These are phyloP conservation scores for Eretmochelys imbricata DNA, from an alignment of 2,113 vertebrate species.

Conservation along the genomic window DNA sequence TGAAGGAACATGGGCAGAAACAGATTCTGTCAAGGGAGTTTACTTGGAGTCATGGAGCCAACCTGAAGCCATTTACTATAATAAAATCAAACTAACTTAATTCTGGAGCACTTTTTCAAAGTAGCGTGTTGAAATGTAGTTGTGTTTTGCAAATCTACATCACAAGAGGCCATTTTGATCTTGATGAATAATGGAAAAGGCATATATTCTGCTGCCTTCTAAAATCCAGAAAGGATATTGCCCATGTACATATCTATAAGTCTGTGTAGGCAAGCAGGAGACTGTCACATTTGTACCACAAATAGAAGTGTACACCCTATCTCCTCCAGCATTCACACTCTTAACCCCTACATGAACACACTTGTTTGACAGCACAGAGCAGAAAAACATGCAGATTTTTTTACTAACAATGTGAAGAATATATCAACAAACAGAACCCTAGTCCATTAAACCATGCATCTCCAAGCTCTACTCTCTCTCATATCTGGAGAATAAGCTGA, in stretches of 20 bases:
- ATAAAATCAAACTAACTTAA: neutral
- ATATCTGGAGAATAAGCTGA: neutral
- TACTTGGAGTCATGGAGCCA: neutral
- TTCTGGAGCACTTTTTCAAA: neutral
- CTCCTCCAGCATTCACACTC: constrained; percentile 4
- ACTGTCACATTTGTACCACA: neutral
- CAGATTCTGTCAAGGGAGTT: neutral
- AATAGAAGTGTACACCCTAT: fast-evolving
- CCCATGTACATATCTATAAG: fast-evolving
- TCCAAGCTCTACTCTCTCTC: neutral
- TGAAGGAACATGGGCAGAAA: neutral
- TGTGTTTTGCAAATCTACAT: neutral
- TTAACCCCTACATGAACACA: neutral
- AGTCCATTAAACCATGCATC: neutral
- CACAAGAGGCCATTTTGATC: neutral
- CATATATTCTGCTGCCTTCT: neutral
- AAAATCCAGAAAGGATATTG: neutral
- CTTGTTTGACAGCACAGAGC: neutral
- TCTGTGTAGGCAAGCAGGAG: neutral
- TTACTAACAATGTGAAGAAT: neutral
- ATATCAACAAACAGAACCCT: constrained; percentile 9
- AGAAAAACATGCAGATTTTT: neutral
- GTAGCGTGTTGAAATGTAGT: neutral
- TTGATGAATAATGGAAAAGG: neutral
- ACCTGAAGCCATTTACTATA: neutral